Percentiles rank a stretch among this genome's conserved stretches.
Evolutionary conservation across 2,797 vertebrate genomes (phyloP).

Genomic region (Mormyrus hasselquistii): DNA sequence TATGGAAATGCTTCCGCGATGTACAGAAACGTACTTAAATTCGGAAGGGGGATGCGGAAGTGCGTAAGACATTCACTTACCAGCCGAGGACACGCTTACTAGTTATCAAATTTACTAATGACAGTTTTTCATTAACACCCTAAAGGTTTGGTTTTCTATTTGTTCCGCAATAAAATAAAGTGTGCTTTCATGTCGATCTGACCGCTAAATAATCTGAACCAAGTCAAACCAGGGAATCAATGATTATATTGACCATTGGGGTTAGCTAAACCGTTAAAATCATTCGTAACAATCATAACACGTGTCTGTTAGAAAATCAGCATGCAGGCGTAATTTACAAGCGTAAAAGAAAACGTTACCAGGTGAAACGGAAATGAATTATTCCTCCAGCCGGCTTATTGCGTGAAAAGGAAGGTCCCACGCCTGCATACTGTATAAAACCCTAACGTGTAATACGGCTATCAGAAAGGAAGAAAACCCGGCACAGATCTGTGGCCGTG

Average conservation of each 20-base stretch:
- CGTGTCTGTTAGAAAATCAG: background rate
- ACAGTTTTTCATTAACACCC: background rate
- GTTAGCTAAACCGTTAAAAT: background rate
- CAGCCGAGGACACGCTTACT: background rate
- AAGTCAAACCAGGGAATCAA: background rate
- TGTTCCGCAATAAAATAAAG: background rate
- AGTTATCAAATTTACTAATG: background rate
- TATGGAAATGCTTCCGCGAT: background rate
- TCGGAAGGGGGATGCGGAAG: background rate
- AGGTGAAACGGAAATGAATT: background rate
- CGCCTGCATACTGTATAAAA: background rate
- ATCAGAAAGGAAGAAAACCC: background rate
- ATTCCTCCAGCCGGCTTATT: background rate
- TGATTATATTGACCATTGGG: background rate
- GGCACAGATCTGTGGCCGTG: background rate
- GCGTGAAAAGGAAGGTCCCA: background rate
- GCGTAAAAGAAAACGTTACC: background rate
- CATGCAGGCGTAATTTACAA: background rate
- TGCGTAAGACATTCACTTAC: background rate
- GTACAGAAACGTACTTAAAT: background rate
- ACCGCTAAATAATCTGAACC: background rate
- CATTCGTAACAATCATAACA: background rate
- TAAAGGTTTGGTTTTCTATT: background rate
- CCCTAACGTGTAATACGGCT: background rate
- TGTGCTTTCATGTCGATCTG: background rate